Base-by-base conservation (phyloP, 2,797 vertebrate genomes). In the Ispidina picta region DNA sequence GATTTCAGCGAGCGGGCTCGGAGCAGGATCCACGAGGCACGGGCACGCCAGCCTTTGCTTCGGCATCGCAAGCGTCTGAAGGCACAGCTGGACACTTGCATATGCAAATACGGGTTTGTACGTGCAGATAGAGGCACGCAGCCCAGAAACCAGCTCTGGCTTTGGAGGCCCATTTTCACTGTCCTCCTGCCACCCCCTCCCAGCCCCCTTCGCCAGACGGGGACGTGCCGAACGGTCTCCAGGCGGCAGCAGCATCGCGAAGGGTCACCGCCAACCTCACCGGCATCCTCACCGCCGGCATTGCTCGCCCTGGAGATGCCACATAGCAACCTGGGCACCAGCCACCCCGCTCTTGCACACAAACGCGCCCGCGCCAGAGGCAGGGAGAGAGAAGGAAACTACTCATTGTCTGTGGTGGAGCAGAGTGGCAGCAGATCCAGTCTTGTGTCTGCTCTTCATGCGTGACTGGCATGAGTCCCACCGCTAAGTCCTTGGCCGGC, bases 401-500 rank as follows among this genome's bases (percentile, higher is more conserved):
- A 4, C 58, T 75, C 60, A 92, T 92, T 93, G 95, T 95, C 81
- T 83, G 22, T 3, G 3, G 28, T 26, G 86, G 69, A 68, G 88
- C 13, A 11, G 76, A 66, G 85, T 58, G 2, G 3, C 63, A 48
- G 77, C 37, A 1, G 72, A 87, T 71, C 86, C 86, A 31, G 92
- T 43, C 95, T 80, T 65, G 90, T 9, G 94, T 96, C 95, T 95
- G 94, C 91, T 95, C 90, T 43, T 41, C 81, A 29, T 66, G 95
- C 83, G 86, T 72, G 92, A 12, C 94, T 95, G 96, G 96, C 96
- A 66, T 72, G 20, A 78, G 94, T 95, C 94, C 95, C 94, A 58
- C 92, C 26, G 55, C 90, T 81, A 66, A 69, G 91, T 87, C 88
- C 65, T 84, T 95, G 95, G 94, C 92, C 3, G 75, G 23, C 41